Evolutionary conservation across 1,140 invertebrate species (phyloP).

Genomic region (Euwallacea fornicatus): DNA sequence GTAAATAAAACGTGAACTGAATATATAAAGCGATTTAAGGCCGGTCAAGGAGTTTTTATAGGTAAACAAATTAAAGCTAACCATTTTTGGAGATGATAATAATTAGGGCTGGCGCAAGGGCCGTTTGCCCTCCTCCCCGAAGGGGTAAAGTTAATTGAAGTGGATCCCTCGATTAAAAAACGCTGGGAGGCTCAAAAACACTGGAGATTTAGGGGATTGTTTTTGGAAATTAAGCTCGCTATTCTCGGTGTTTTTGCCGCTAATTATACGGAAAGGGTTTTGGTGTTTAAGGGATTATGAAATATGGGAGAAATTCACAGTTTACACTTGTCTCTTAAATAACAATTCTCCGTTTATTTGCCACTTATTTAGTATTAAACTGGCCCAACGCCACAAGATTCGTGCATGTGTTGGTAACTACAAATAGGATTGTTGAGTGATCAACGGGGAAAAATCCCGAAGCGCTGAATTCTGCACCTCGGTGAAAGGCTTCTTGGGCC

Average conservation of each 20-base stretch:
- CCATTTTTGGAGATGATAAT: too few relatives aligned
- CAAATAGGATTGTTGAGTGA: conserved; percentile 5
- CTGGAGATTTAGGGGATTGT: too few relatives aligned
- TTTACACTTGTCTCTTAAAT: too few relatives aligned
- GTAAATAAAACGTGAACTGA: too few relatives aligned
- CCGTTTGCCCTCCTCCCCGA: too few relatives aligned
- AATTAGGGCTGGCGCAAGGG: too few relatives aligned
- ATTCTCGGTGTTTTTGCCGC: neutral
- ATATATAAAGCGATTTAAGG: too few relatives aligned
- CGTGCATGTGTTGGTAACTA: conserved; percentile 6
- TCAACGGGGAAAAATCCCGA: conserved; percentile 11
- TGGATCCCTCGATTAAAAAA: too few relatives aligned
- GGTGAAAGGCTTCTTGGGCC: conserved; percentile 6
- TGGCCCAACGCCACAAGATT: conserved; percentile 9
- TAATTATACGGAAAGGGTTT: neutral
- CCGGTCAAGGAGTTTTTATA: too few relatives aligned
- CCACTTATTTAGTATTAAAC: neutral
- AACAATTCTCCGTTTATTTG: neutral
- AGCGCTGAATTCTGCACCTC: neutral
- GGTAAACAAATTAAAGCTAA: too few relatives aligned
- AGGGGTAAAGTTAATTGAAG: too few relatives aligned
- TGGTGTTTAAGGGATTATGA: neutral
- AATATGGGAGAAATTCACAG: neutral
- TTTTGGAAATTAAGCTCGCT: neutral
- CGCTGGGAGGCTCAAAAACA: too few relatives aligned